Evolutionary conservation across 2,113 vertebrate species (phyloP), one percentile per base, ranked within the genome.

Genomic region (Leiothrix lutea): DNA sequence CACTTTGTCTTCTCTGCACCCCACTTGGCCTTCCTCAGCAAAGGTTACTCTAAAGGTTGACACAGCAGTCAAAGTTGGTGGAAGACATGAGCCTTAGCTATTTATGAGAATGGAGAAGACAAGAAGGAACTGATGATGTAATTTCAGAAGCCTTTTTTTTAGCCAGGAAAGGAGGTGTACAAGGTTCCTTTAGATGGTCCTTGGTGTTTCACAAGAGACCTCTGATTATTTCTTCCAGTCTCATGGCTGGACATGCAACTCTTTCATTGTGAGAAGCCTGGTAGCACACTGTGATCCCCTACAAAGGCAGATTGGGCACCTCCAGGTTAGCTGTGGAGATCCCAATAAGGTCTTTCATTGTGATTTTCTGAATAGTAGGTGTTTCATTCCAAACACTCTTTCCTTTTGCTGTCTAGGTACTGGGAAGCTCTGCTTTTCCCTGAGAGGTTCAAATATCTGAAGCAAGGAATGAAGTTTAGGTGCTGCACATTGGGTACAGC

Each of bases 1-100:
- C 12, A 7, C 12, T 57, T 73, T 72, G 12, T 60, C 33, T 60
- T 75, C 28, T 83, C 22, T 14, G 11, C 12, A 35, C 5, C 8
- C 9, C 7, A 2, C 6, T 47, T 1, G 1, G 15, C 28, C 22
- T 60, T 73, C 50, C n/a, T 19, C 47, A 42, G 44, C 66, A 60
- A n/a, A 65, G 29, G 17, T 47, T 3, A 0, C 3, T 65, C 14
- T 60, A 25, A 54, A 50, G 47, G 26, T 29, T 18, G 11, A 25
- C 24, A 26, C 2, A 45, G 33, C 6, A 2, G 36, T 56, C 36
- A 51, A 14, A 64, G 50, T 70, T 0, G 0, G 38, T 50, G 29
- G 42, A 77, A 91, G 35, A n/a, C 12, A 9, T 23, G 33, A 29
- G 15, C 25, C 18, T 18, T 71, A 35, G 8, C 9, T 78, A 20